Conservation (phyloP, 1,140 invertebrate species). For the Leptoteleia sp. region DNA sequence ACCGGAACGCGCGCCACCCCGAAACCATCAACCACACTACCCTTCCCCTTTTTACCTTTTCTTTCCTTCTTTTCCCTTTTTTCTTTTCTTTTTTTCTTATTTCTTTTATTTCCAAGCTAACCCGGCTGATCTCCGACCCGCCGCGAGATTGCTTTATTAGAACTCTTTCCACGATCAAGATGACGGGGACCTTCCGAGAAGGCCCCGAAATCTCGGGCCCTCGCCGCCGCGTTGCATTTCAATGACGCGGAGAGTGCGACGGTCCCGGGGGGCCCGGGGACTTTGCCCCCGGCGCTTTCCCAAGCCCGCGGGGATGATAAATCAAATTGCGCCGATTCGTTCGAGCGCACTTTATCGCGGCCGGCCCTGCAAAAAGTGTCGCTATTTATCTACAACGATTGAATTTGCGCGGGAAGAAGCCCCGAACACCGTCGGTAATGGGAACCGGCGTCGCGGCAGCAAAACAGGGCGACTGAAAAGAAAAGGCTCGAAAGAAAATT, state of each 20-base stretch:
- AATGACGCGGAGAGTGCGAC: no score
- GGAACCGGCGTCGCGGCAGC: background rate
- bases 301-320: background rate
- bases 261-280: no score
- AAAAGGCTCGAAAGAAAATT: background rate
- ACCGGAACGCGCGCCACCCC: background rate
- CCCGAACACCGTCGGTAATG: background rate
- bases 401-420: background rate
- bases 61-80: background rate
- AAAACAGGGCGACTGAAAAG: no score
- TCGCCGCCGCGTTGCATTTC: background rate
- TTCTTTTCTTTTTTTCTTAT: no score
- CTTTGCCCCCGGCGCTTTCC: slow-evolving; percentile 23
- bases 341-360: background rate
- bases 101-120: no score
- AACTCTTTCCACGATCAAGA: slow-evolving; percentile 13
- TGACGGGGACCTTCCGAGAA: slow-evolving; percentile 16
- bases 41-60: no score
- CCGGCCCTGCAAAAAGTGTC: no score
- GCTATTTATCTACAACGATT: no score
- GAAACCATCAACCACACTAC: no score
- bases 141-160: slow-evolving; percentile 36
- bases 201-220: background rate
- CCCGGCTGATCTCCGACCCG: slow-evolving; percentile 24
- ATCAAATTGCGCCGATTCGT: no score